Conservation (phyloP, 2,113 vertebrate species). For the Osmerus mordax region DNA sequence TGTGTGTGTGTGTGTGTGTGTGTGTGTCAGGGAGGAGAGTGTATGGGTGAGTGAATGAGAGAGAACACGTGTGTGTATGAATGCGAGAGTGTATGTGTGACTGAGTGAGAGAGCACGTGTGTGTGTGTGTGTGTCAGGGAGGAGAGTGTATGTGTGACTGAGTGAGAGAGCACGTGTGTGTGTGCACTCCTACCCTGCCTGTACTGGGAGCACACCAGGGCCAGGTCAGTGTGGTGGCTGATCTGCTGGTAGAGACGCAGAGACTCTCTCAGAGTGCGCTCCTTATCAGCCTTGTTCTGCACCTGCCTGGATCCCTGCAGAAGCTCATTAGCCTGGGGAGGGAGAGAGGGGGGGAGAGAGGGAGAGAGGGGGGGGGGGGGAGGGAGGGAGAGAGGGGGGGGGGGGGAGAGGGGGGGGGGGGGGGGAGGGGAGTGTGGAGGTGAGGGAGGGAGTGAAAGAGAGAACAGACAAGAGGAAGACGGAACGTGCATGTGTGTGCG, state of each 20-base stretch:
- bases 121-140: neutral
- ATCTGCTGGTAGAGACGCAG: conserved; percentile 93
- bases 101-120: neutral
- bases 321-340: conserved; percentile 89
- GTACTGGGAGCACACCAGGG: conserved; percentile 89
- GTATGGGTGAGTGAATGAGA: too few relatives aligned
- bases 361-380: neutral
- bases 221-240: conserved; percentile 90
- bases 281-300: conserved; percentile 88
- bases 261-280: conserved; percentile 86
- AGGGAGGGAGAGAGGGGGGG: neutral
- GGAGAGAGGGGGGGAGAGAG: neutral
- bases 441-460: neutral
- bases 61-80: too few relatives aligned
- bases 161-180: neutral
- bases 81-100: too few relatives aligned
- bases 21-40: conserved; percentile 49
- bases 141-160: too few relatives aligned
- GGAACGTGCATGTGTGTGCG: neutral
- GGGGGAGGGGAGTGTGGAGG: too few relatives aligned
- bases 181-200: conserved; percentile 79
- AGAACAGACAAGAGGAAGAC: neutral
- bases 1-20: neutral
- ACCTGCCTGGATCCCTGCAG: conserved; percentile 90
- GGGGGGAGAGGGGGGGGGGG: too few relatives aligned